A percentile compares a stretch with the other conserved stretches of the same genome.
These are phyloP conservation scores for Scaptomyza reducta DNA, from an alignment of 2,888 invertebrate genomes.

Conservation along the genomic window DNA sequence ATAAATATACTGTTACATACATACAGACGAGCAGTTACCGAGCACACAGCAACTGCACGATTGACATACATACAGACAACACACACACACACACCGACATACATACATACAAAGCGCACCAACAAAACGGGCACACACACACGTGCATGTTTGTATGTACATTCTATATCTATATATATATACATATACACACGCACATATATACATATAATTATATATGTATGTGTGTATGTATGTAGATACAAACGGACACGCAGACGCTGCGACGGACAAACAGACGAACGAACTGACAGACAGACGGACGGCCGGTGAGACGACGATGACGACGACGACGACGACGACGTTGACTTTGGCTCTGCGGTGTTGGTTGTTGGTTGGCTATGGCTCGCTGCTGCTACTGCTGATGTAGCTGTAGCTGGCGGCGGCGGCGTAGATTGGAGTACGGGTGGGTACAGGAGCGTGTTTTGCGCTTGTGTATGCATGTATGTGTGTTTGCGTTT, in stretches of 20 bases:
- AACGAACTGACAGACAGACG: conserved; percentile 52
- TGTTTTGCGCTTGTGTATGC: conserved; percentile 71
- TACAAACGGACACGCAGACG: conserved; percentile 65
- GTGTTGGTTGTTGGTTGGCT: conserved; percentile 69
- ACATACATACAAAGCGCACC: conserved; percentile 55
- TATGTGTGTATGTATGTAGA: conserved; percentile 52
- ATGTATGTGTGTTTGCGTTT: conserved; percentile 24
- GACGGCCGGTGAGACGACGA: conserved; percentile 62
- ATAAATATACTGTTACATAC: conserved; percentile 38
- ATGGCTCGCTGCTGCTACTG: conserved; percentile 54
- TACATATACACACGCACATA: conserved; percentile 29
- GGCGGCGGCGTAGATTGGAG: conserved; percentile 67
- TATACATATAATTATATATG: conserved; percentile 28
- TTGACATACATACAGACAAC: conserved; percentile 68
- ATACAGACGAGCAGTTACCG: conserved; percentile 71
- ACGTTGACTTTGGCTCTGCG: conserved; percentile 71
- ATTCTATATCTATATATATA: conserved; percentile 54
- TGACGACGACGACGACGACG: conserved; percentile 57
- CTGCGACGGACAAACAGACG: conserved; percentile 59
- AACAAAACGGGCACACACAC: conserved; percentile 60
- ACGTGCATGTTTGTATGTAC: conserved; percentile 23
- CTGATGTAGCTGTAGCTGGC: conserved; percentile 49
- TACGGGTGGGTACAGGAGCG: conserved; percentile 77
- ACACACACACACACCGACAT: conserved; percentile 33
- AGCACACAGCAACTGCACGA: conserved; percentile 70